A percentile compares a stretch with the other conserved stretches of the same genome.
These are phyloP conservation scores for Catajapyx aquilonaris DNA, from an alignment of 1,140 invertebrate genomes.

Conservation along the genomic window DNA sequence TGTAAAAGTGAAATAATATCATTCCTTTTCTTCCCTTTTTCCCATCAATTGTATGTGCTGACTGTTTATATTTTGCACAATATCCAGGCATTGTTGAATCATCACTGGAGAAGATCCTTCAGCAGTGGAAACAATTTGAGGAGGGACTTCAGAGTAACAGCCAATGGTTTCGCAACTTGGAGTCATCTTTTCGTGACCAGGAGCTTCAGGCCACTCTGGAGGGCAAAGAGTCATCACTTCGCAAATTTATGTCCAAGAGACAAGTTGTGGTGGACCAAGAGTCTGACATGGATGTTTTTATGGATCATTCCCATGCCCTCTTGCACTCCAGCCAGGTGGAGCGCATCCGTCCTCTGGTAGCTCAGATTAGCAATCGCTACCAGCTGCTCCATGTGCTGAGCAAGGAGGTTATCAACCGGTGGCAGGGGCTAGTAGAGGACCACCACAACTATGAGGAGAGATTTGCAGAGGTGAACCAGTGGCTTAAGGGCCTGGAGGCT, in stretches of 20 bases:
- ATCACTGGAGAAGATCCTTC: conserved; percentile 41
- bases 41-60: neutral
- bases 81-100: conserved; percentile 18
- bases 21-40: no score
- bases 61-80: conserved; percentile 6
- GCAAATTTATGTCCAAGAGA: conserved; percentile 45
- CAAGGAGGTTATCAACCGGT: conserved; percentile 72
- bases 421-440: conserved; percentile 64
- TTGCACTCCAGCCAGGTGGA: conserved; percentile 65
- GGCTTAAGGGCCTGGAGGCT: no score
- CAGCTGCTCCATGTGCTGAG: conserved; percentile 58
- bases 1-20: no score
- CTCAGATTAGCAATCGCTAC: conserved; percentile 72
- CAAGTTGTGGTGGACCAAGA: conserved; percentile 53
- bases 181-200: conserved; percentile 64
- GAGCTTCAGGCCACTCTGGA: conserved; percentile 52
- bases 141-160: conserved; percentile 49
- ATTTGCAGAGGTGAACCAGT: conserved; percentile 46
- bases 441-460: conserved; percentile 62
- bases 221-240: conserved; percentile 59
- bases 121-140: conserved; percentile 78
- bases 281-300: conserved; percentile 51
- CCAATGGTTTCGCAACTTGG: conserved; percentile 65
- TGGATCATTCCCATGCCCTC: conserved; percentile 70
- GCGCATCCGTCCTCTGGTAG: conserved; percentile 64